Base-by-base conservation (phyloP, 2,888 invertebrate genomes). In the Neoascia interrupta region DNA sequence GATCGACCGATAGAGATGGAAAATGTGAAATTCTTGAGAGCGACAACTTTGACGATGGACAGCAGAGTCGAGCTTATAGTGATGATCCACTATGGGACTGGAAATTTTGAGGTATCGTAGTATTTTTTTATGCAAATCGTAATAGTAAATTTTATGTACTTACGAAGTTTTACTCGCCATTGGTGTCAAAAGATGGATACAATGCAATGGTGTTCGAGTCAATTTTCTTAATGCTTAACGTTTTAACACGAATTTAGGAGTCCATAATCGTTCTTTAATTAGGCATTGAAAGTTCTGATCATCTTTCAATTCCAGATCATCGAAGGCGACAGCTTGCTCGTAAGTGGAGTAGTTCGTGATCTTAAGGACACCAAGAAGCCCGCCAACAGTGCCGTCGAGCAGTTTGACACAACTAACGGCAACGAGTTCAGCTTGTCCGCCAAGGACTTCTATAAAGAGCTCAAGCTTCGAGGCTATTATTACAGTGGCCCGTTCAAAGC, bases 1-100 rank as follows among this genome's bases (percentile, higher is more conserved):
- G 92, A 94, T 74, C 90, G 94, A 16, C 92, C 94, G 0, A 93
- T 97, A 0, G 92, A 94, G 5, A 95, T 97, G 86, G 94, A 95
- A 85, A 92, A 97, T 87, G 92, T 96, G 5, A 91, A 92, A 54
- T 95, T 97, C 86, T 92, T 94, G 83, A 90, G 96, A 83, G 96
- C 97, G 4, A 96, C 96, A 0, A 93, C 94, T 81, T 90, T 97
- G 68, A 92, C 94, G 0, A 91, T 92, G 79, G 92, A 93, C 26
- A 91, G 90, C 23, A 87, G 84, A 5, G 83, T 92, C 3, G 89
- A 89, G 5, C 86, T 93, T 2, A 90, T 87, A 1, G 88, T 93
- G 0, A 90, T 90, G 86, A 85, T 93, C 37, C 92, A 92, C 49
- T 91, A 90, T 83, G 92, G 91, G 68, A 91, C 89, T 11, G 92